Evolutionary conservation across 2,888 invertebrate genomes (phyloP), one percentile per base, ranked within the genome.

Genomic region (Oscheius sp.): DNA sequence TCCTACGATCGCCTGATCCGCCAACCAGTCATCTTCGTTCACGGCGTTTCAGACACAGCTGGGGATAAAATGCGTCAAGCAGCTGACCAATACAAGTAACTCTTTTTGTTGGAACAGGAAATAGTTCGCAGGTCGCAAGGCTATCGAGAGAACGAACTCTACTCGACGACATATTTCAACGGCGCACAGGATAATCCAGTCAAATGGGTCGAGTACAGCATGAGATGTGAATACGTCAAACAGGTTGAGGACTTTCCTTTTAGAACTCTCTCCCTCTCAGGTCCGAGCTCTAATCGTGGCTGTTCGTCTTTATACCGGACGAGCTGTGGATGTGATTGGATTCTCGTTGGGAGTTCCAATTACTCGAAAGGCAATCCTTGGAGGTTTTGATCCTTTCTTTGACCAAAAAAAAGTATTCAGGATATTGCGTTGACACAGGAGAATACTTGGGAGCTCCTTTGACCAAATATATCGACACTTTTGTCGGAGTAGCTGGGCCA

Each of bases 311-410:
- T 85, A 85, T 69, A 85, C 85, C 17, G 85, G 85, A 17, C 65
- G 84, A 33, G 79, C 84, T 29, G 80, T 86, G 8, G 84, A 84
- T 71, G 84, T 86, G n/a, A 75, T 85, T 58, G 81, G 78, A 15
- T 84, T 82, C 74, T 84, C 83, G n/a, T 67, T 85, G 29, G 85
- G 85, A 46, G 85, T 85, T 52, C 83, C 84, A 23, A 80, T 85
- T 1, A 77, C 84, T 8, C 65, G 85, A 58, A 85, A 85, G 61
- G 84, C 85, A 5, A 83, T 85, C 67, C 78, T 85, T 25, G 85
- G 85, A 64, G 85, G 85, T 75, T 20, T 57, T 55, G 58, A 37
- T 52, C 65, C 8, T 20, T 17, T 58, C 17, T n/a, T n/a, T n/a
- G n/a, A n/a, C n/a, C 17, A 34, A 64, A 4, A 17, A 6, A 5